These are phyloP conservation scores for Botrylloides violaceus DNA, from an alignment of 23 tunicate genomes.

Conservation along the genomic window DNA sequence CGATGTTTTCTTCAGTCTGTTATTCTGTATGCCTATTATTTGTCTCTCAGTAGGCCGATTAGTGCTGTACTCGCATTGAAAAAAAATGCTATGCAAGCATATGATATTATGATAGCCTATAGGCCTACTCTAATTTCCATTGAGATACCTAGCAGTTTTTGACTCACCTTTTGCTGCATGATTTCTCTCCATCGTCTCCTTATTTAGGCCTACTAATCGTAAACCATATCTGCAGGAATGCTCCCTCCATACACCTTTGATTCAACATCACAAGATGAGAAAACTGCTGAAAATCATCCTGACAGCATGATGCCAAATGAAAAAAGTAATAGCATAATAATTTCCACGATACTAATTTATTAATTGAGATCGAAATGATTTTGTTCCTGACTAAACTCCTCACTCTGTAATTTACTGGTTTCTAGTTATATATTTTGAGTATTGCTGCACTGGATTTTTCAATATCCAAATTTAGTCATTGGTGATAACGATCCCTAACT, in stretches of 20 bases:
- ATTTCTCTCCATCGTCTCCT: no score
- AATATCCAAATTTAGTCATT: no score
- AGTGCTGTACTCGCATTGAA: no score
- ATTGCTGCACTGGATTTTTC: not conserved
- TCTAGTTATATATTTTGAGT: not conserved
- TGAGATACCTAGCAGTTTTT: no score
- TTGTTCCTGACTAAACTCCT: not conserved
- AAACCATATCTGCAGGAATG: constrained; percentile 15
- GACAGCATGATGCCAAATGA: constrained; percentile 23
- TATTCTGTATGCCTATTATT: no score
- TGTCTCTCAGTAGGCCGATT: no score
- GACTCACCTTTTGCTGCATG: no score
- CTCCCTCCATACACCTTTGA: constrained; percentile 14
- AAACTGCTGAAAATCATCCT: not conserved
- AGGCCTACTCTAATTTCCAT: no score
- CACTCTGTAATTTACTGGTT: not conserved
- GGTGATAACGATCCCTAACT: no score
- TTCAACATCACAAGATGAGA: constrained; percentile 1
- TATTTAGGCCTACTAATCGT: not conserved
- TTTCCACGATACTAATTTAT: not conserved
- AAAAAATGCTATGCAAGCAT: no score
- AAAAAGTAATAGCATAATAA: constrained; percentile 17
- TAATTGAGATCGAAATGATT: not conserved
- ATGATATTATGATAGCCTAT: no score
- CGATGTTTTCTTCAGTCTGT: no score